A percentile compares a stretch with the other conserved stretches of the same genome.
phyloP scores from a whole-genome alignment of 1,140 invertebrate genomes.

The Drosophila ohnishii region DNA sequence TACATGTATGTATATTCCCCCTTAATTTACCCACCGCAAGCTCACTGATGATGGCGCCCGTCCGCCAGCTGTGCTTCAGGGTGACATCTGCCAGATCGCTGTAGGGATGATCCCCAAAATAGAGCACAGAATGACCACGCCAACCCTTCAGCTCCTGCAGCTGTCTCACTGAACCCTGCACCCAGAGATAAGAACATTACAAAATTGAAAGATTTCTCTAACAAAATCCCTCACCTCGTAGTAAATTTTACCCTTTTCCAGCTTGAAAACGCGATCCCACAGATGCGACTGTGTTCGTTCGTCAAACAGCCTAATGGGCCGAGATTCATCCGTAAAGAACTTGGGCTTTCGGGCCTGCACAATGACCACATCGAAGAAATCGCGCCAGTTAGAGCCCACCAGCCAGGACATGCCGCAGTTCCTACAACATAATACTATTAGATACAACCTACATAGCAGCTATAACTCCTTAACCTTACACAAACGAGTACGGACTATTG shows the following conservation, averaged over 20 bases:
- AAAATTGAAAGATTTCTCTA: background rate
- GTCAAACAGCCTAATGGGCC: slow-evolving; percentile 95
- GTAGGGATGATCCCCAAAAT: slow-evolving; percentile 99
- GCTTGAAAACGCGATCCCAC: slow-evolving; percentile 94
- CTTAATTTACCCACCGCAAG: slow-evolving; percentile 86
- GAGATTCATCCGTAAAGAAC: slow-evolving; percentile 96
- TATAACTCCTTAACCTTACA: slow-evolving; percentile 87
- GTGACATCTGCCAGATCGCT: slow-evolving; percentile 98
- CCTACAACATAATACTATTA: slow-evolving; percentile 83
- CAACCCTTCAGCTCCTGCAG: slow-evolving; percentile 96
- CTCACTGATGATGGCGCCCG: slow-evolving; percentile 98
- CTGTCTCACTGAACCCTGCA: slow-evolving; percentile 94
- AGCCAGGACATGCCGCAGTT: slow-evolving; percentile 96
- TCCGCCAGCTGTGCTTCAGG: slow-evolving; percentile 97
- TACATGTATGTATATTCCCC: too few relatives aligned
- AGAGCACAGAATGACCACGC: slow-evolving; percentile 95
- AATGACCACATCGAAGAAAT: slow-evolving; percentile 97
- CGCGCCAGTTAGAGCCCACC: slow-evolving; percentile 94
- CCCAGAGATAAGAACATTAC: too few relatives aligned
- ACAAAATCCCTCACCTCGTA: slow-evolving; percentile 88
- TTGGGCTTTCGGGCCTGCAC: slow-evolving; percentile 97
- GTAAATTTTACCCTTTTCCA: slow-evolving; percentile 96
- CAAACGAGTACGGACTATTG: slow-evolving; percentile 98
- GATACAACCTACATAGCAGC: too few relatives aligned
- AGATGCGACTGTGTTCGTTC: slow-evolving; percentile 90